Evolutionary conservation across 2,797 vertebrate species (phyloP).

Genomic region (Muscicapa striata): DNA sequence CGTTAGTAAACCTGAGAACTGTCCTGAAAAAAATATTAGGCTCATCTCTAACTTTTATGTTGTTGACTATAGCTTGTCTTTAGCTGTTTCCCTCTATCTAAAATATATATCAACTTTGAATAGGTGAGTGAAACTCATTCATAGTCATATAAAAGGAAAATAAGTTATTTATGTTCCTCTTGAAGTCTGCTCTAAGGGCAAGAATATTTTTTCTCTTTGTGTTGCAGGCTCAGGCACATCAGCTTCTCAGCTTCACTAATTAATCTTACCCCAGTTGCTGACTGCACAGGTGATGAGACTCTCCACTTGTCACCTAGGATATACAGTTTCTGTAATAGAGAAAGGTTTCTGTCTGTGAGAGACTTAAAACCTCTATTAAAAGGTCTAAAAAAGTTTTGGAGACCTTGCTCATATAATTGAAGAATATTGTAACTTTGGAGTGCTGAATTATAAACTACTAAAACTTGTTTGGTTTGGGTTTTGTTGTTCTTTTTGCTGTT

Average conservation of each 20-base stretch:
- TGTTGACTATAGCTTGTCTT: neutral
- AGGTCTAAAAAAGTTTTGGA: neutral
- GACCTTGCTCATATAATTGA: neutral
- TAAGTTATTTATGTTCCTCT: neutral
- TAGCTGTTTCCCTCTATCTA: neutral
- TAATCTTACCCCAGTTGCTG: slow-evolving; percentile 39
- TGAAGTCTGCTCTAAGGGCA: neutral
- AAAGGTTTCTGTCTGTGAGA: neutral
- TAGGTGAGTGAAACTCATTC: neutral
- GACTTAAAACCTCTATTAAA: slow-evolving; percentile 23
- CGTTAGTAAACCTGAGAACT: neutral
- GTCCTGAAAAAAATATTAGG: neutral
- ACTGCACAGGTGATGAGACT: slow-evolving; percentile 31
- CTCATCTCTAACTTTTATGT: neutral
- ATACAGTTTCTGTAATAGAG: slow-evolving; percentile 5
- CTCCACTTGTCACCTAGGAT: slow-evolving; percentile 28
- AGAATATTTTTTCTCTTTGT: slow-evolving; percentile 29
- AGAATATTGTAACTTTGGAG: neutral
- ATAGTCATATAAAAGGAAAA: neutral
- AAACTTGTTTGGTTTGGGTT: neutral
- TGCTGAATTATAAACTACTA: neutral
- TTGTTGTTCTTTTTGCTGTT: neutral
- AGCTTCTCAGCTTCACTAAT: slow-evolving; percentile 9
- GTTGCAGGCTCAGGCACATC: neutral
- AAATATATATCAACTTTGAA: neutral